Evolutionary conservation across 2,888 invertebrate genomes (phyloP).

Genomic region (Trypoxylon attenuatum): DNA sequence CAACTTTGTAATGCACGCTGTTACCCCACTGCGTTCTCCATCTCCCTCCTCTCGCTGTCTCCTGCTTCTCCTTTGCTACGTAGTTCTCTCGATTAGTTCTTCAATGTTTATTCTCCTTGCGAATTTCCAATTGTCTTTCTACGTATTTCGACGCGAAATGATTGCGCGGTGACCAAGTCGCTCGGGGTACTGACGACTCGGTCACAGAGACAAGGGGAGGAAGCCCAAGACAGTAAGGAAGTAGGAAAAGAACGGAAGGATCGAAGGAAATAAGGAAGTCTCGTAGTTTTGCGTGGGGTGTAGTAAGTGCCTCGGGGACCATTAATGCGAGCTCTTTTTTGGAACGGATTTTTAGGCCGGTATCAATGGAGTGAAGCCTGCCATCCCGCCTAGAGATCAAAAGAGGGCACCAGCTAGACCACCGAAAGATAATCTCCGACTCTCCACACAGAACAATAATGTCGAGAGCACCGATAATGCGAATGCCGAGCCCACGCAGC

Average conservation of each 20-base stretch:
- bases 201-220: background rate
- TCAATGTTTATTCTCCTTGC: too few relatives aligned
- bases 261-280: constrained; percentile 1
- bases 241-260: background rate
- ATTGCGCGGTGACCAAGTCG: too few relatives aligned
- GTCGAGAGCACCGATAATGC: constrained; percentile 74
- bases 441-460: constrained; percentile 75
- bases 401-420: constrained; percentile 80
- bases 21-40: too few relatives aligned
- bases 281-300: constrained; percentile 8
- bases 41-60: too few relatives aligned
- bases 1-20: too few relatives aligned
- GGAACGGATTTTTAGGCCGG: constrained; percentile 65
- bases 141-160: too few relatives aligned
- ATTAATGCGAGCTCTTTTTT: constrained; percentile 48
- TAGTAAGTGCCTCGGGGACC: constrained; percentile 12
- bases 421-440: constrained; percentile 82
- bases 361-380: constrained; percentile 76
- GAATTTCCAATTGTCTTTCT: too few relatives aligned
- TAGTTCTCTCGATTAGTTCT: too few relatives aligned
- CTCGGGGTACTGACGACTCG: too few relatives aligned
- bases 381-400: constrained; percentile 82
- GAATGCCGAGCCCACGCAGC: constrained; percentile 82
- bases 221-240: background rate
- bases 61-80: too few relatives aligned